Conservation (phyloP, 2,888 invertebrate genomes). For the Eupeodes latifasciatus region DNA sequence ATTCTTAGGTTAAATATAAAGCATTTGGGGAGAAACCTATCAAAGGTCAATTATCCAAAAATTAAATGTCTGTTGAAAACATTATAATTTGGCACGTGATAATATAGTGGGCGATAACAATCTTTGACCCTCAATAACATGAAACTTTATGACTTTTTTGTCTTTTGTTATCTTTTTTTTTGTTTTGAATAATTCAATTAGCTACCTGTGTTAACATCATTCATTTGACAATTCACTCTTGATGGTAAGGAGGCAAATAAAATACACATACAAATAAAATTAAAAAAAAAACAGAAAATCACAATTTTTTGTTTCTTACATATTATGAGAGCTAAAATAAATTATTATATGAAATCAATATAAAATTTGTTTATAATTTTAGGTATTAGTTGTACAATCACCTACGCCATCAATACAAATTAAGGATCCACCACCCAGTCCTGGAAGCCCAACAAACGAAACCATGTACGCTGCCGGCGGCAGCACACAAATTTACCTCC, state of each 20-base stretch:
- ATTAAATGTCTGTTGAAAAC: slow-evolving; percentile 20
- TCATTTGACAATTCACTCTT: slow-evolving; percentile 37
- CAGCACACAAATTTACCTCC: slow-evolving; percentile 84
- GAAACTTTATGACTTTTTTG: slow-evolving; percentile 60
- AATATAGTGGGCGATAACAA: slow-evolving; percentile 45
- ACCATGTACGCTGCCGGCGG: slow-evolving; percentile 84
- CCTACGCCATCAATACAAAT: slow-evolving; percentile 82
- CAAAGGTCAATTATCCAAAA: slow-evolving; percentile 55
- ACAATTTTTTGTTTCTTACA: not conserved
- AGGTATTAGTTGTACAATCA: slow-evolving; percentile 84
- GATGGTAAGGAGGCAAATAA: slow-evolving; percentile 40
- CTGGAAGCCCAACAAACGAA: slow-evolving; percentile 82
- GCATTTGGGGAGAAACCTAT: slow-evolving; percentile 20
- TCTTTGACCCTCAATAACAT: slow-evolving; percentile 40
- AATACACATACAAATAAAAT: slow-evolving; percentile 1
- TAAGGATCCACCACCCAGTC: slow-evolving; percentile 83
- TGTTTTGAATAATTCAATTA: slow-evolving; percentile 19
- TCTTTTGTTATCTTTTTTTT: not conserved
- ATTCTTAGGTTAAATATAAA: slow-evolving; percentile 4
- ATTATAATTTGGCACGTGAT: slow-evolving; percentile 61
- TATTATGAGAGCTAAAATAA: not conserved
- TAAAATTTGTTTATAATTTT: slow-evolving; percentile 69
- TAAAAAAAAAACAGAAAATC: not conserved
- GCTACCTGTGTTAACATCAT: slow-evolving; percentile 17
- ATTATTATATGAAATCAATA: slow-evolving; percentile 35